Evolutionary conservation across 1,140 invertebrate species (phyloP), one percentile per base, ranked within the genome.

Genomic region (Drosophila pachea): DNA sequence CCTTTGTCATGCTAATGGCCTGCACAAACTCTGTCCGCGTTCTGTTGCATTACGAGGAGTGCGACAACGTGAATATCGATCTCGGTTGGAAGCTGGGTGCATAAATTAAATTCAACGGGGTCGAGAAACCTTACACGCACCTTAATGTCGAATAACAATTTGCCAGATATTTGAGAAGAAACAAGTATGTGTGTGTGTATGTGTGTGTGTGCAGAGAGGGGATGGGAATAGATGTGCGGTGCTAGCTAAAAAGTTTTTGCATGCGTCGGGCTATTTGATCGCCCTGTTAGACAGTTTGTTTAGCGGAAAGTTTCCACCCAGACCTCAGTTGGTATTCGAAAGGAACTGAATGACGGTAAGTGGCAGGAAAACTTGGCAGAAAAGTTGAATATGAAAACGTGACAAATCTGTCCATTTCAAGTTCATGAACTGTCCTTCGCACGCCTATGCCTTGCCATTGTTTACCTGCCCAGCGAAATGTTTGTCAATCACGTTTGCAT

Each of bases 21-120:
- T 67, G 43, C 58, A 61, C 32, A 63, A 49, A 7, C 50, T 32
- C 14, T 47, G 22, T 38, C 22, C 22, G 22, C 22, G 22, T 22
- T 22, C 3, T 22, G 22, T 22, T 22, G 22, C 22, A 16, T 54
- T 64, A 56, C 42, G 14, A 14, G 14, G 31, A 36, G 38, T 12
- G 11, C 8, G 43, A 38, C 47, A 8, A 56, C 64, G 64, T 52
- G 14, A 65, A 32, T 58, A 69, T 69, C 45, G 67, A 69, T 64
- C 38, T 11, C 16, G 35, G 33, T 56, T 65, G 45, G 29, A 22
- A 65, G 53, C 36, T 58, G 29, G 31, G 52, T 40, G 31, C n/a
- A 12, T 45, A 55, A 40, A 16, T 33, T 16, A 52, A 11, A 16
- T 35, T 35, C 32, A 35, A 11, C 5, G 9, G 14, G 33, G 42